Conservation (phyloP, 1,140 invertebrate genomes). For the Macrobrachium rosenbergii region DNA sequence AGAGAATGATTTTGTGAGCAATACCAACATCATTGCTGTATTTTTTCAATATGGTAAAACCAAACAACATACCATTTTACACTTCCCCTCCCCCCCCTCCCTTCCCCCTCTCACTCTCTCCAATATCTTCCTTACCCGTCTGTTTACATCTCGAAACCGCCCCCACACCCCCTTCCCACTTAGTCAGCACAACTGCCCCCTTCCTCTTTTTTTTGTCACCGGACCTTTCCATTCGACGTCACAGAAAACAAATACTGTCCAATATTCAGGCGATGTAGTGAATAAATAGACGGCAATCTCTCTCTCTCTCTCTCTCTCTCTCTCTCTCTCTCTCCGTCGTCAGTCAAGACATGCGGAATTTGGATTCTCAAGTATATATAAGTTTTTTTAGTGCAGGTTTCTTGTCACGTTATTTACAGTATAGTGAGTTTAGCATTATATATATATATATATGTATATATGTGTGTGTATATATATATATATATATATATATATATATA, state of each 20-base stretch:
- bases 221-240: neutral
- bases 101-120: neutral
- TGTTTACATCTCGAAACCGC: neutral
- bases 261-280: too few species aligned
- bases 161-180: neutral
- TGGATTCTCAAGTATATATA: neutral
- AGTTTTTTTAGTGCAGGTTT: neutral
- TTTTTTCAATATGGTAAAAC: neutral
- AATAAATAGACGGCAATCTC: neutral
- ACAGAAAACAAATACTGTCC: too few species aligned
- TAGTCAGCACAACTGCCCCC: too few species aligned
- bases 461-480: neutral
- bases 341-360: neutral
- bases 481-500: too few species aligned
- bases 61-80: neutral
- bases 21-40: neutral
- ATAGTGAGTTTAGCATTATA: neutral
- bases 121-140: neutral
- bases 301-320: conserved; percentile 31
- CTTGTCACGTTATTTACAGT: neutral
- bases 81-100: too few species aligned
- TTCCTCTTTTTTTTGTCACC: neutral
- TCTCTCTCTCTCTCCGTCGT: conserved; percentile 12
- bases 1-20: neutral
- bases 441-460: conserved; percentile 34